A percentile compares a stretch with the other conserved stretches of the same genome.
Conservation (phyloP, 1,140 invertebrate species). For the Tribolium madens region DNA sequence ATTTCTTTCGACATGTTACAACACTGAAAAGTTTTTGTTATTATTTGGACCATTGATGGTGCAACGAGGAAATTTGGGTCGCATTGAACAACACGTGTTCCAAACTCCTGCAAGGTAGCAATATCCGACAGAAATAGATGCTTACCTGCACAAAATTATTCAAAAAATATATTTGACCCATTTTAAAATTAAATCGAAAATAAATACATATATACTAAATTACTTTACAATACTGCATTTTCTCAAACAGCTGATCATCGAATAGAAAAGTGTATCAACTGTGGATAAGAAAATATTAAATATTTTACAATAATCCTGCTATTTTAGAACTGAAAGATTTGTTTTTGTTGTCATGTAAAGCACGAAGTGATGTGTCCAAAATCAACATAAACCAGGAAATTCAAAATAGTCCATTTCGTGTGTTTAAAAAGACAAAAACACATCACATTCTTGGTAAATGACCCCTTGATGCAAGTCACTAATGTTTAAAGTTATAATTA, state of each 20-base stretch:
- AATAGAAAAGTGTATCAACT: no score
- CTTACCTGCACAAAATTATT: not conserved
- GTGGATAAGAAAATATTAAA: no score
- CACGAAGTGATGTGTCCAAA: no score
- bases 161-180: not conserved
- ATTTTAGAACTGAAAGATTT: no score
- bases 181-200: no score
- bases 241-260: no score
- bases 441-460: not conserved
- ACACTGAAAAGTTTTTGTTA: constrained; percentile 2
- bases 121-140: not conserved
- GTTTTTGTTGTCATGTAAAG: no score
- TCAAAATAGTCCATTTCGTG: not conserved
- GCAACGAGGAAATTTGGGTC: not conserved
- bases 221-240: no score
- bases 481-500: constrained; percentile 12
- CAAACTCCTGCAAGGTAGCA: not conserved
- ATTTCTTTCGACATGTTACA: constrained; percentile 1
- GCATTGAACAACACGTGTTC: not conserved
- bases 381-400: not conserved
- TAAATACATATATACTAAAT: no score
- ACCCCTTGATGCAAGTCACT: not conserved
- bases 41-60: not conserved
- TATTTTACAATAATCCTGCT: no score
- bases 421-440: not conserved